Conservation (phyloP, 1,140 invertebrate genomes). For the Cheumatopsyche charites region DNA sequence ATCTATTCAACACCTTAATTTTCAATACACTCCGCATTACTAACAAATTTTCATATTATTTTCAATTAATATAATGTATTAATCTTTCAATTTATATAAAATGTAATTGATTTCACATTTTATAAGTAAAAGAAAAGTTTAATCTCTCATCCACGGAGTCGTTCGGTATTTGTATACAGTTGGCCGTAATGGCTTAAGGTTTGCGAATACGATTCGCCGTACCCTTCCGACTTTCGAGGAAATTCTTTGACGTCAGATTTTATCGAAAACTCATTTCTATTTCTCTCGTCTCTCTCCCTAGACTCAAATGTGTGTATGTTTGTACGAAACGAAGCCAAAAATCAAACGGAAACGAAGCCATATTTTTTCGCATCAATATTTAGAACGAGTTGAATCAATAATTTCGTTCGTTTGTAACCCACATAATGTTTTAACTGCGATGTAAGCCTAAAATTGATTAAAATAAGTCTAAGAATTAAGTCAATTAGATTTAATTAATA, state of each 20-base stretch:
- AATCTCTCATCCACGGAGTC: slow-evolving; percentile 22
- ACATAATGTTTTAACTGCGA: no score
- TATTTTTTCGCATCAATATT: neutral
- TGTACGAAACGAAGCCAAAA: neutral
- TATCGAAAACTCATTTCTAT: slow-evolving; percentile 39
- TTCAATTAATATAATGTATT: no score
- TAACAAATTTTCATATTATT: no score
- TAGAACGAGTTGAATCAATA: neutral
- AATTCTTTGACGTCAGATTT: slow-evolving; percentile 39
- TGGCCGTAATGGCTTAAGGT: slow-evolving; percentile 39
- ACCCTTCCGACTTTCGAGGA: slow-evolving; percentile 15
- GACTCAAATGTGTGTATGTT: neutral
- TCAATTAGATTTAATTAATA: no score
- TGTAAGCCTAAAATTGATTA: no score
- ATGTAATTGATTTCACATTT: no score
- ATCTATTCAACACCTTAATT: no score
- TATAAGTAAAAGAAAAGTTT: neutral
- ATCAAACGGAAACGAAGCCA: neutral
- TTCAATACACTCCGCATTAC: no score
- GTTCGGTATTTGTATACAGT: slow-evolving; percentile 32
- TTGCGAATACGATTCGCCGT: slow-evolving; percentile 36
- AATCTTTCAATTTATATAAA: no score
- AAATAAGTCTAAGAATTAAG: no score
- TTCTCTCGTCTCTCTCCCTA: slow-evolving; percentile 2
- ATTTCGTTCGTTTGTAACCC: no score